These are phyloP conservation scores for Protobothrops flavoviridis DNA, from an alignment of 2,113 vertebrate species.

Conservation along the genomic window DNA sequence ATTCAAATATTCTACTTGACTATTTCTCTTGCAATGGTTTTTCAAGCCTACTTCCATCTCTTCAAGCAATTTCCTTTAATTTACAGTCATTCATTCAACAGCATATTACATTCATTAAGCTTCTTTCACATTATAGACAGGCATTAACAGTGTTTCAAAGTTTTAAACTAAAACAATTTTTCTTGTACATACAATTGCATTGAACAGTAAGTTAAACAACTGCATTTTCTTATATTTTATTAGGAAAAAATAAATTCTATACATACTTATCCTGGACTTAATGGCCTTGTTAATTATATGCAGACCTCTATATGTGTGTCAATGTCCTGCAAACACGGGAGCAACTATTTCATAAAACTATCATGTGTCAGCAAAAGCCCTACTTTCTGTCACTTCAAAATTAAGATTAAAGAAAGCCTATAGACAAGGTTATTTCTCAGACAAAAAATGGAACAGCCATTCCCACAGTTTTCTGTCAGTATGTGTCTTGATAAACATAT, in stretches of 20 bases:
- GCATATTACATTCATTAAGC: slow-evolving; percentile 26
- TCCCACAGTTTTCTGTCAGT: background rate
- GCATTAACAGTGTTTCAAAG: background rate
- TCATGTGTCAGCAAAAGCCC: slow-evolving; percentile 33
- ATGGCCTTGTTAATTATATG: background rate
- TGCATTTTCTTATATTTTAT: slow-evolving; percentile 36
- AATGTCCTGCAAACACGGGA: too few relatives aligned
- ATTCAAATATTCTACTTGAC: slow-evolving; percentile 41
- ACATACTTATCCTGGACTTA: background rate
- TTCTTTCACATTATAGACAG: slow-evolving; percentile 32
- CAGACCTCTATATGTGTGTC: background rate
- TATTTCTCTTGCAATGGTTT: slow-evolving; percentile 40
- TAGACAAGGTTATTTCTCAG: background rate
- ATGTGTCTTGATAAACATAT: background rate
- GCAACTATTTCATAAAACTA: slow-evolving; percentile 38
- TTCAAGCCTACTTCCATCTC: slow-evolving; percentile 43
- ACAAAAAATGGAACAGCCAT: slow-evolving; percentile 1
- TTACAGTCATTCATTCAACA: background rate
- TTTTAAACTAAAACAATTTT: background rate
- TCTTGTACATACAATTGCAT: background rate
- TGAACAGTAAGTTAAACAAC: background rate
- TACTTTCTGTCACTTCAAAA: slow-evolving; percentile 4
- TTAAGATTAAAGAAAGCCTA: slow-evolving; percentile 6
- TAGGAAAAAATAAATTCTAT: slow-evolving; percentile 31
- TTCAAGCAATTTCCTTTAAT: slow-evolving; percentile 31